Evolutionary conservation across 1,140 invertebrate genomes (phyloP), one percentile per base, ranked within the genome.

Genomic region (Ganaspis sp.): DNA sequence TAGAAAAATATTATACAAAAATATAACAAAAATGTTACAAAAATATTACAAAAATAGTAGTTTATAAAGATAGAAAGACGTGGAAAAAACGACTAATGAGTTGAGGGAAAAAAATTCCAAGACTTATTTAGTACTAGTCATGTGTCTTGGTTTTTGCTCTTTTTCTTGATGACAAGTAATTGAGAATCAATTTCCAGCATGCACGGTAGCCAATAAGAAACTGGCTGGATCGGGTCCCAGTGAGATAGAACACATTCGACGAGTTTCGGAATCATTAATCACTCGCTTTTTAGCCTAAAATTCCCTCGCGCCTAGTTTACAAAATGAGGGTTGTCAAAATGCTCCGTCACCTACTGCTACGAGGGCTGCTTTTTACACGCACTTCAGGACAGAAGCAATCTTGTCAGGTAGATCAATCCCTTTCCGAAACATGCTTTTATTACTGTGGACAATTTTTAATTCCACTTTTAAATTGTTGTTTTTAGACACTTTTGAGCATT

Each of bases 251-350:
- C 53, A 70, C 54, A 21, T 23, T 12, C 72, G 76, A 37, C 72
- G 70, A 80, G 83, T 83, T 80, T 53, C 82, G 85, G 83, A 84
- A 88, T 89, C 89, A 91, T 90, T 90, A 91, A 90, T 90, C 89
- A 90, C 85, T 83, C 74, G 87, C 86, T 89, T 90, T 90, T 91
- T 91, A 90, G 86, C 85, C 81, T 74, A 86, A 87, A 89, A 90
- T 89, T 89, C 89, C 88, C 89, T 90, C 85, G 88, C 87, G 88
- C 85, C 87, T 89, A 88, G 87, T 90, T 91, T 89, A 89, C 86
- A 87, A 84, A 87, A 89, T 81, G 86, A 90, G 88, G 87, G 88
- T 88, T 85, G 84, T 76, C 81, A 82, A 87, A 90, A 89, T 83
- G 90, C 88, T 83, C 83, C 84, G 89, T 90, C 89, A 90, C 83